A percentile compares a stretch with the other conserved stretches of the same genome.
Evolutionary conservation across 2,113 vertebrate species (phyloP).

Genomic region (Tilapia sparmanii): DNA sequence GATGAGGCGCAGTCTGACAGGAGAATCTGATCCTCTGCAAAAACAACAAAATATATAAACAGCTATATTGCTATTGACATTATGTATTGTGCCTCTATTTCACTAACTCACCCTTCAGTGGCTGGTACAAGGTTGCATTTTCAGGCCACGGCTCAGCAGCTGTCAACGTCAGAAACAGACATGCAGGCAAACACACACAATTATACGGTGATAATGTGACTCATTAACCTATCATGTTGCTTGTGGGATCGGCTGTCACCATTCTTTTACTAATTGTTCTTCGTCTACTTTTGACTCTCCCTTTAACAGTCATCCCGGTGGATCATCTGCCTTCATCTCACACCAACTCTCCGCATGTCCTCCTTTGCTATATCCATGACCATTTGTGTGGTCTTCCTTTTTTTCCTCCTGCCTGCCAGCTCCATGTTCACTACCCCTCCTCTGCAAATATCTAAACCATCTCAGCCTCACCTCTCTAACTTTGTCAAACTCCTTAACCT

Average conservation of each 20-base stretch:
- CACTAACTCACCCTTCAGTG: conserved; percentile 63
- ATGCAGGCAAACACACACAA: neutral
- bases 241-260: neutral
- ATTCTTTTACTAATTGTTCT: neutral
- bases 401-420: neutral
- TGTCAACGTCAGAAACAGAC: conserved; percentile 1
- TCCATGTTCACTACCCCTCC: neutral
- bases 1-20: conserved; percentile 95
- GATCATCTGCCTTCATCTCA: neutral
- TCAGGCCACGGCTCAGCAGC: conserved; percentile 80
- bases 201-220: neutral
- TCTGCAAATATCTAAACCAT: neutral
- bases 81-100: neutral
- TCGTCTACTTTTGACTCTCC: neutral
- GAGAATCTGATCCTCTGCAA: conserved; percentile 90
- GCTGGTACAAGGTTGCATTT: conserved; percentile 74
- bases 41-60: neutral
- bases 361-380: neutral
- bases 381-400: neutral
- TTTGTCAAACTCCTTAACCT: neutral
- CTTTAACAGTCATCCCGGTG: accelerated
- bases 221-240: neutral
- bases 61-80: accelerated
- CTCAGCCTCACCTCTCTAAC: neutral
- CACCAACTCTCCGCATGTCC: accelerated